These are phyloP conservation scores for Acrossocheilus fasciatus DNA, from an alignment of 2,797 vertebrate species.

Conservation along the genomic window DNA sequence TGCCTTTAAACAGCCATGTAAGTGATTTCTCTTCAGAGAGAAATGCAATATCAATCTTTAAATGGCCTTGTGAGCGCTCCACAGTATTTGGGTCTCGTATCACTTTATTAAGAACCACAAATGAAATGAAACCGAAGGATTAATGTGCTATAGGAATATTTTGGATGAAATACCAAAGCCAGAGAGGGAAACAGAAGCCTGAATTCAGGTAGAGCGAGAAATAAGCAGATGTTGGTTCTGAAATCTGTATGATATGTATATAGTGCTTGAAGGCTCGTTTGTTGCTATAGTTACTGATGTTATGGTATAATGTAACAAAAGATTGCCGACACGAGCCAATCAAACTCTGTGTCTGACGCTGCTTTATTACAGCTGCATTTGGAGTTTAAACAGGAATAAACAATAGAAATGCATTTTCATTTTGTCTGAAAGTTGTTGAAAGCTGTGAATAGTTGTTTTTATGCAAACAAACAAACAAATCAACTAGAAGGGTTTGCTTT, in stretches of 20 bases:
- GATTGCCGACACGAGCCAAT: constrained; percentile 19
- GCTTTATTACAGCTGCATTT: constrained; percentile 54
- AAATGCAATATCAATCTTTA: constrained; percentile 62
- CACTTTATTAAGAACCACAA: constrained; percentile 8
- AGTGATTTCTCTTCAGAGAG: constrained; percentile 60
- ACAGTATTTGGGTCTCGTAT: constrained; percentile 38
- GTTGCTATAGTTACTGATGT: constrained; percentile 47
- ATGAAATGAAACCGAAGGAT: not conserved
- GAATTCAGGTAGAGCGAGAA: not conserved
- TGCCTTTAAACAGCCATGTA: constrained; percentile 71
- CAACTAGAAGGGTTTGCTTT: constrained; percentile 51
- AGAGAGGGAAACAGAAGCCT: constrained; percentile 60
- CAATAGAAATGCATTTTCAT: not conserved
- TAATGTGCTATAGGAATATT: constrained; percentile 41
- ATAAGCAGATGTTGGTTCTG: constrained; percentile 4
- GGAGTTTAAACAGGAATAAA: constrained; percentile 14
- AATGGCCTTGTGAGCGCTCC: constrained; percentile 74
- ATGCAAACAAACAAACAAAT: constrained; percentile 45
- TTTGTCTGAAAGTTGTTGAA: not conserved
- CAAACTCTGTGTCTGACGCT: constrained; percentile 33
- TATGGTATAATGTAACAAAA: constrained; percentile 54
- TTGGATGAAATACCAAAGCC: constrained; percentile 54
- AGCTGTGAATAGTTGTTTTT: not conserved
- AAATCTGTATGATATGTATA: constrained; percentile 57
- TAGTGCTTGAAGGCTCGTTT: constrained; percentile 48